Conservation (phyloP, 2,888 invertebrate genomes). For the Platycheirus rosarum region DNA sequence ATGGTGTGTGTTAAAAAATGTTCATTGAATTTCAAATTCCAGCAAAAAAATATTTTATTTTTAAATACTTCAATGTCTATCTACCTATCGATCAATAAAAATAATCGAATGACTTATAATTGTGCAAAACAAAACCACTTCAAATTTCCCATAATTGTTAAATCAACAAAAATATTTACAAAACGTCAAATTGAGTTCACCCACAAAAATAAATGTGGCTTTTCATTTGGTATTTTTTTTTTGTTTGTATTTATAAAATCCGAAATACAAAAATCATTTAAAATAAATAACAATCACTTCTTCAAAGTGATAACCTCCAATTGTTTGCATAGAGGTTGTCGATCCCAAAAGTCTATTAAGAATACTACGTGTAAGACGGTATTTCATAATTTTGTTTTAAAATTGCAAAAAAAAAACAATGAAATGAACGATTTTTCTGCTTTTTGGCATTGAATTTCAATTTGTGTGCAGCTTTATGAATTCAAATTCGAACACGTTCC, state of each 20-base stretch:
- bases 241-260: conserved; percentile 7
- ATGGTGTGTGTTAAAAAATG: too few species aligned
- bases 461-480: conserved; percentile 40
- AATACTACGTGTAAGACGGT: conserved; percentile 15
- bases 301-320: conserved; percentile 33
- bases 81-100: not conserved
- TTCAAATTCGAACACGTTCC: conserved; percentile 63
- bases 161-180: conserved; percentile 58
- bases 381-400: conserved; percentile 64
- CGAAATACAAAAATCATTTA: conserved; percentile 13
- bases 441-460: conserved; percentile 65
- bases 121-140: conserved; percentile 29
- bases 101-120: conserved; percentile 1
- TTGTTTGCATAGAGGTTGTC: conserved; percentile 24
- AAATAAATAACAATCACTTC: conserved; percentile 28
- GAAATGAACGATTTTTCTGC: conserved; percentile 10
- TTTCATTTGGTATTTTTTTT: conserved; percentile 1
- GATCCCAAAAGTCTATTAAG: conserved; percentile 30
- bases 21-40: not conserved
- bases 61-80: not conserved
- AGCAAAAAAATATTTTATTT: not conserved
- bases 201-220: conserved; percentile 18
- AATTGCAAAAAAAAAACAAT: conserved; percentile 50
- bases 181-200: conserved; percentile 41
- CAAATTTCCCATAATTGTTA: conserved; percentile 41